Percentiles rank a stretch among this genome's conserved stretches.
Conservation (phyloP, 2,113 vertebrate genomes). For the Falcunculus frontatus region DNA sequence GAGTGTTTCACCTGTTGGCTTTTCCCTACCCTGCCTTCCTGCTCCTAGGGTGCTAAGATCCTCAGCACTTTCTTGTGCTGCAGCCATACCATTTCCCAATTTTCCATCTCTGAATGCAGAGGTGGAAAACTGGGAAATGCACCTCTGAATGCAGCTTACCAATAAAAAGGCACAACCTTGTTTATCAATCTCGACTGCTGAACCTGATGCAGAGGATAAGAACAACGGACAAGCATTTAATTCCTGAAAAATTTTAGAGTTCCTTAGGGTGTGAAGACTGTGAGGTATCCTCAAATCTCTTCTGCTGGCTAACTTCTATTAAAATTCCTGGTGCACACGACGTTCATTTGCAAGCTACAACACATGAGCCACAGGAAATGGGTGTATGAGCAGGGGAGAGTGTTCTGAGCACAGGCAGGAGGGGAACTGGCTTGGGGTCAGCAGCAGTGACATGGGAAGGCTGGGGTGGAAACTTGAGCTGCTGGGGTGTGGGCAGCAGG, state of each 20-base stretch:
- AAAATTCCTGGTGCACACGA: neutral
- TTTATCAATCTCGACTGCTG: neutral
- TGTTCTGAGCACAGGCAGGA: neutral
- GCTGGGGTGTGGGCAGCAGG: neutral
- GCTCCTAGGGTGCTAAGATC: rapidly evolving
- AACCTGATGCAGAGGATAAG: neutral
- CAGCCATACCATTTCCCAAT: neutral
- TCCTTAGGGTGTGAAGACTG: neutral
- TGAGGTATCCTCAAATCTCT: neutral
- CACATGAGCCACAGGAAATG: rapidly evolving
- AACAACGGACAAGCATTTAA: neutral
- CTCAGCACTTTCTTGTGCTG: neutral
- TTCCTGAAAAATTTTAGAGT: neutral
- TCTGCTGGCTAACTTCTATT: neutral
- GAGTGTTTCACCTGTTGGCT: neutral
- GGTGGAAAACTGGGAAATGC: no score
- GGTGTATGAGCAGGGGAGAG: neutral
- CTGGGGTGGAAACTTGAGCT: neutral
- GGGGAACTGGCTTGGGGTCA: neutral
- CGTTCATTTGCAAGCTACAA: neutral
- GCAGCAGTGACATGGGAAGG: neutral
- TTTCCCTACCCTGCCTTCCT: neutral
- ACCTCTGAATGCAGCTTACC: neutral
- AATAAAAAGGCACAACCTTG: neutral
- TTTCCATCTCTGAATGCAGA: neutral